Evolutionary conservation across 2,888 invertebrate species (phyloP), one percentile per base, ranked within the genome.

Genomic region (Drosophila mimetica): DNA sequence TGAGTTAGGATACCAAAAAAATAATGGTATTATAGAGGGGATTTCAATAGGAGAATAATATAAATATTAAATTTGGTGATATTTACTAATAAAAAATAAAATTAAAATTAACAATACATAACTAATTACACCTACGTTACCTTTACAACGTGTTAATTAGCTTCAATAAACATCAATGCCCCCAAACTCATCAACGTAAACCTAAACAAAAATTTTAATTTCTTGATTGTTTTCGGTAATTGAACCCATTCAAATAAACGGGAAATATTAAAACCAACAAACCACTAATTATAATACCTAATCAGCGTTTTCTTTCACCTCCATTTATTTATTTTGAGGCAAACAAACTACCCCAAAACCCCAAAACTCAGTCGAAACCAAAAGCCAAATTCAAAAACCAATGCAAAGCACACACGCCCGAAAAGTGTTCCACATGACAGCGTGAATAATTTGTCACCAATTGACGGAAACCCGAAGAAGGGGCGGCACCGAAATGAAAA

Each of bases 361-460:
- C 14, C 36, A 39, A 41, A 39, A 41, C 22, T 14, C 7, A 6
- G 44, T 28, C 8, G 18, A 16, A 16, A n/a, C 18, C 36, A 28
- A 47, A 42, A 42, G 7, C 57, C 41, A 54, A 47, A 67, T 18
- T 39, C 55, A 48, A 53, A 66, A 53, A 52, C 67, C 53, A 66
- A 51, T 59, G 46, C 60, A 18, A 16, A 47, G 30, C 60, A 47
- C 37, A 47, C 14, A 34, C 30, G 53, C 36, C 2, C 22, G 39
- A 32, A 41, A 28, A 52, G 48, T 72, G 53, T 70, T 70, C 63
- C 70, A 70, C 70, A 70, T 72, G 70, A 70, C 64, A 53, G 72
- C 63, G 42, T 53, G 73, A 72, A 70, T 70, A 70, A 70, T 70
- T 70, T 70, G 70, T 70, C 73, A 54, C 53, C 70, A 63, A 72